Percentiles rank a stretch among this genome's conserved stretches.
Evolutionary conservation across 1,140 invertebrate genomes (phyloP).

Genomic region (Rhopalosiphum padi): DNA sequence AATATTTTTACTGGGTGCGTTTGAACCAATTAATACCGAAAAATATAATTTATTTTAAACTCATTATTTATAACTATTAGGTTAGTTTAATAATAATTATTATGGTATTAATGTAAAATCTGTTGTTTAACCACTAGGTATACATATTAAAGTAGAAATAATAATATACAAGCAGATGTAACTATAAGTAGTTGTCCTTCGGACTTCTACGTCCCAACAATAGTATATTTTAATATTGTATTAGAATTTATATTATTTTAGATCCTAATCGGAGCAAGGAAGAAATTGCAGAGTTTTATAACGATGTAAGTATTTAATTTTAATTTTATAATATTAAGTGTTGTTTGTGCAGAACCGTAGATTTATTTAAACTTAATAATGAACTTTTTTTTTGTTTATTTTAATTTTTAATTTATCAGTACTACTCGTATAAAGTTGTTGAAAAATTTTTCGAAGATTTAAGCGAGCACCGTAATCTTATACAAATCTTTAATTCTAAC

Average conservation of each 20-base stretch:
- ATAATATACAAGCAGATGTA: not conserved
- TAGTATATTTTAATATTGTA: not conserved
- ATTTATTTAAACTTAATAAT: not conserved
- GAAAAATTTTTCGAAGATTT: not conserved
- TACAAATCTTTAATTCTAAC: not conserved
- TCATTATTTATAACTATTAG: not conserved
- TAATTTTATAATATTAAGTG: not conserved
- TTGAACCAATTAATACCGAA: not conserved
- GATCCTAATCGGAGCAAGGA: not conserved
- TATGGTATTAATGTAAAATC: not conserved
- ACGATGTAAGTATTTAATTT: not conserved
- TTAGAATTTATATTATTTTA: not conserved
- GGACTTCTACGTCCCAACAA: not conserved
- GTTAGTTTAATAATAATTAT: not conserved
- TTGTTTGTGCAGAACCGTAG: not conserved
- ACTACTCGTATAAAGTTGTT: not conserved
- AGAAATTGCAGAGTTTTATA: not conserved
- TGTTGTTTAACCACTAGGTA: not conserved
- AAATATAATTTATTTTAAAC: not conserved
- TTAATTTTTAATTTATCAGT: too few relatives aligned
- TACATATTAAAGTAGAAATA: not conserved
- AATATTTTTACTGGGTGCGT: not conserved
- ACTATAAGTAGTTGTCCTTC: not conserved
- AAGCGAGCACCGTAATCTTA: not conserved
- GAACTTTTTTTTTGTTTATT: not conserved